Conservation (phyloP, 2,113 vertebrate genomes). For the Gymnocephalus cernua region DNA sequence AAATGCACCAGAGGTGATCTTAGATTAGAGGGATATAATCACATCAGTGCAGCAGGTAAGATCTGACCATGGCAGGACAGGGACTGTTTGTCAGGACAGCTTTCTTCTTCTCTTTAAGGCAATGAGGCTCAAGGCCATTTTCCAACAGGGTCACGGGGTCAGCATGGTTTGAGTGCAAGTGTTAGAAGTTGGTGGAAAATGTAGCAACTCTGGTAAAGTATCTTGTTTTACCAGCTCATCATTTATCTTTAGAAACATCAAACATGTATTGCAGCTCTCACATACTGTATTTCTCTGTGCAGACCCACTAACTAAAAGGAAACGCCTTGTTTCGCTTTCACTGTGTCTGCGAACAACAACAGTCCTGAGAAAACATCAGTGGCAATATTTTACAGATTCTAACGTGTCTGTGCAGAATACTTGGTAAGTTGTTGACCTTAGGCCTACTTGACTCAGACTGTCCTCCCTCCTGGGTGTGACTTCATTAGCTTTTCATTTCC, state of each 20-base stretch:
- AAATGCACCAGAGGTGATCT: conserved; percentile 51
- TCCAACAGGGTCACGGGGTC: background rate
- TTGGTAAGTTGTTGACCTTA: background rate
- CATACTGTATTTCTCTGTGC: background rate
- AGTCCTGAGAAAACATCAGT: background rate
- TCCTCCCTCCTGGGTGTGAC: background rate
- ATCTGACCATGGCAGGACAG: conserved; percentile 11
- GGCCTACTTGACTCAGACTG: background rate
- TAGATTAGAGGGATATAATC: conserved; percentile 29
- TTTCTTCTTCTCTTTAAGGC: background rate
- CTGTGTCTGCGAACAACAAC: background rate
- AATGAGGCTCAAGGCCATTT: background rate
- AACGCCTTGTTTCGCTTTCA: background rate
- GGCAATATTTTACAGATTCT: background rate
- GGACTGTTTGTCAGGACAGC: background rate
- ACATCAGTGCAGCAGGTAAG: conserved; percentile 14
- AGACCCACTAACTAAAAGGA: background rate
- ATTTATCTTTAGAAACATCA: background rate
- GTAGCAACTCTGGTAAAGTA: background rate
- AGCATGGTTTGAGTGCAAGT: background rate
- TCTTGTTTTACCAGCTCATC: background rate
- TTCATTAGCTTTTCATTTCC: background rate
- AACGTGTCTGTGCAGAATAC: background rate
- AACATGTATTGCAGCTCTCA: too few relatives aligned
- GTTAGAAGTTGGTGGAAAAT: background rate